Percentiles rank a stretch among this genome's conserved stretches.
phyloP scores from a whole-genome alignment of 2,113 vertebrate genomes.

The Aldabrachelys gigantea region DNA sequence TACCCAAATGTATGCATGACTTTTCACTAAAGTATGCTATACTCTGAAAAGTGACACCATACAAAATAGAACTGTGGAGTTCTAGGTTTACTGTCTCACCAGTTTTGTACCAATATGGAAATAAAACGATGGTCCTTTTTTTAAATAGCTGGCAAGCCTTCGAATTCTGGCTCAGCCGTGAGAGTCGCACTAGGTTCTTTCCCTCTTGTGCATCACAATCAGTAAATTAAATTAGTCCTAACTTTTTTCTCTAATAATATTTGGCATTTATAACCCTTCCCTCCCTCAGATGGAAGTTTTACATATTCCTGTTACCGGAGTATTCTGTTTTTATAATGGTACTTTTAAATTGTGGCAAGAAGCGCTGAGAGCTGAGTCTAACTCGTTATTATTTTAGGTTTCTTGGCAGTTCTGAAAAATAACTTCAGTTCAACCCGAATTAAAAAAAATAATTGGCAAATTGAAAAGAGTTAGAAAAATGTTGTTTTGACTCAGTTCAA shows the following conservation, averaged over 20 bases:
- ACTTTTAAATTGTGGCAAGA: background rate
- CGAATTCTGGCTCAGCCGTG: background rate
- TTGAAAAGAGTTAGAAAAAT: background rate
- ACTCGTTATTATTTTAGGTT: background rate
- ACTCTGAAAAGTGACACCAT: background rate
- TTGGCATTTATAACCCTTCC: background rate
- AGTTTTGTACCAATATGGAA: background rate
- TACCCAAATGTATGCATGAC: background rate
- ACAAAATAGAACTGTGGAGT: background rate
- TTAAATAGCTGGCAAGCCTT: background rate
- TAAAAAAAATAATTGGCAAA: background rate
- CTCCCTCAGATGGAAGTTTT: fast-evolving
- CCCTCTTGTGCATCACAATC: background rate
- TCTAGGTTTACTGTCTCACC: background rate
- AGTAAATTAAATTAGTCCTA: background rate
- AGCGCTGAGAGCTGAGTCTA: background rate
- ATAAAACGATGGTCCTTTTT: background rate
- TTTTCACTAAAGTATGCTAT: background rate
- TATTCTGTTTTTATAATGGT: background rate
- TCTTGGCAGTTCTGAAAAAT: background rate
- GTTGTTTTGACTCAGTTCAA: background rate
- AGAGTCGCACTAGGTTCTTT: background rate
- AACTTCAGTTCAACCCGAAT: background rate
- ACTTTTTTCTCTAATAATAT: background rate
- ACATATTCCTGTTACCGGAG: background rate